Evolutionary conservation across 2,113 vertebrate species (phyloP), one percentile per base, ranked within the genome.

Genomic region (Poicephalus gulielmi): DNA sequence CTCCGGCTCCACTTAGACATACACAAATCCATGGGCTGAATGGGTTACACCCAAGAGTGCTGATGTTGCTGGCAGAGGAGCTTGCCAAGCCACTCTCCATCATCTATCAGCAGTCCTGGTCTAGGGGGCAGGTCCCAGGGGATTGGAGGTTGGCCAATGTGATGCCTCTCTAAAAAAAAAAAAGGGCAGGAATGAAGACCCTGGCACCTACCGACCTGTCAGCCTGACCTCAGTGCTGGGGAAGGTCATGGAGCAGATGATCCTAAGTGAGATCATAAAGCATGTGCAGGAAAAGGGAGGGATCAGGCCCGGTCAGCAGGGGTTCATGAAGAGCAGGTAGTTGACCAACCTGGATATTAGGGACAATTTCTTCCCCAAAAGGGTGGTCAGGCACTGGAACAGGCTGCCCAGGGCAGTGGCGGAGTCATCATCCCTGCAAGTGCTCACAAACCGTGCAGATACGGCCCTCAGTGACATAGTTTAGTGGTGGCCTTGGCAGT

Each of bases 191-290:
- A 80, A 59, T 49, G 20, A 80, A 39, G 19, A 74, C 33, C 22
- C 24, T 24, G 19, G 24, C 10, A 22, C 55, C 44, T 35, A 8
- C 0, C 17, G 31, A 28, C 9, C 17, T 71, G 22, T 37, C 64
- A 53, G 44, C 19, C 57, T 80, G 49, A 80, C 15, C 8, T 44
- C 9, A 3, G 33, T 44, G 39, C 15, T 24, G 13, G 7, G 13
- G 35, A 77, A 83, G 16, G 66, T 62, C 33, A 39, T 17, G 28
- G 52, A 55, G 39, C 59, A 78, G 52, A 39, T 9, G 6, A 27
- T 2, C 6, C 9, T n/a, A 13, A 39, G 27, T 8, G 43, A 27
- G 17, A 49, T 19, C 49, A 50, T 9, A 23, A 0, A 2, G 35
- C 14, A 66, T 0, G 0, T 22, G 20, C 33, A 59, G 43, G 24